phyloP scores from a whole-genome alignment of 64 coral and sea anemone genomes.

The Cladopsammia gracilis region DNA sequence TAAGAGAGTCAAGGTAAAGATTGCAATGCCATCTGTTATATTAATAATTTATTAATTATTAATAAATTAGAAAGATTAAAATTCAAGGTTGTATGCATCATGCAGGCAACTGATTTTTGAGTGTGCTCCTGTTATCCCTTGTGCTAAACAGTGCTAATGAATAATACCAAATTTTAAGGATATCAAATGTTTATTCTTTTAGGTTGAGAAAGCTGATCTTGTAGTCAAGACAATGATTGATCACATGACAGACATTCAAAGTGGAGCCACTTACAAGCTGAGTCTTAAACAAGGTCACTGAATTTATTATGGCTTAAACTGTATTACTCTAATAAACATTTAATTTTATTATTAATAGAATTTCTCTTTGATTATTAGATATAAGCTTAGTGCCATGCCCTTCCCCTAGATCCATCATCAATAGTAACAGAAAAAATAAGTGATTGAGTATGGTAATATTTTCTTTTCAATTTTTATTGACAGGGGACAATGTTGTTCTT shows the following conservation, averaged over 20 bases:
- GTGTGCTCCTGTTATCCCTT: too few species aligned
- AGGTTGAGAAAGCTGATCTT: conserved; percentile 81
- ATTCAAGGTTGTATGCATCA: too few species aligned
- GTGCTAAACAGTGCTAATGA: too few species aligned
- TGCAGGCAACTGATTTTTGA: too few species aligned
- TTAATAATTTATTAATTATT: too few species aligned
- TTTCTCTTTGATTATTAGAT: neutral
- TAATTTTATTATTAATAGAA: neutral
- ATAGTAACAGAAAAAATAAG: too few species aligned
- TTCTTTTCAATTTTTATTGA: neutral
- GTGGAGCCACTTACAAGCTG: conserved; percentile 49
- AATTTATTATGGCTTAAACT: neutral
- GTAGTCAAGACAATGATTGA: conserved; percentile 91
- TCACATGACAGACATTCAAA: conserved; percentile 82
- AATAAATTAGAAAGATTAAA: too few species aligned
- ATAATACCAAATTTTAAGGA: too few species aligned
- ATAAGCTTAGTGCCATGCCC: too few species aligned
- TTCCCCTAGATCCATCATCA: too few species aligned
- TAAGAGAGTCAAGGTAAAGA: conserved; percentile 83
- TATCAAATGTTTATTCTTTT: neutral
- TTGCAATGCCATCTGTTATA: neutral
- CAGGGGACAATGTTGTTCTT: conserved; percentile 88
- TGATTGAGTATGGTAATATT: too few species aligned
- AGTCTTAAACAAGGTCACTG: conserved; percentile 59
- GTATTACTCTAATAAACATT: neutral